A percentile compares a stretch with the other conserved stretches of the same genome.
These are phyloP conservation scores for Neodon shergylaensis DNA, from an alignment of 2,113 vertebrate genomes.

Conservation along the genomic window DNA sequence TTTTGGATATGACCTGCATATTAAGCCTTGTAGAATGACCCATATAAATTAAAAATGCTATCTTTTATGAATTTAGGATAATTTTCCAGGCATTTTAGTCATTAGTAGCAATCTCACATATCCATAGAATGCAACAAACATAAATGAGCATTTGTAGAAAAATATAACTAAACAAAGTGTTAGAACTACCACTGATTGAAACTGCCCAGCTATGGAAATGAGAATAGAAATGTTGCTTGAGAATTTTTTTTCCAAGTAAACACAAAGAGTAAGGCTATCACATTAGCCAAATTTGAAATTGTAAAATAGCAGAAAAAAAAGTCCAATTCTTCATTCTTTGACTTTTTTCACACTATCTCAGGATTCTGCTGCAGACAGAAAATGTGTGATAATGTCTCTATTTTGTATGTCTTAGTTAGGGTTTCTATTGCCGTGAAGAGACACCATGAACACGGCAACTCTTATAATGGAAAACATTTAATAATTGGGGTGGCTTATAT, in stretches of 20 bases:
- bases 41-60: background rate
- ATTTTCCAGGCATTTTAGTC: constrained; percentile 5
- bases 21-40: constrained; percentile 28
- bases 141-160: constrained; percentile 54
- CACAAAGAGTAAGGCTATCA: constrained; percentile 51
- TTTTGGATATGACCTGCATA: background rate
- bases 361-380: constrained; percentile 53
- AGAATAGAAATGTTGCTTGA: constrained; percentile 37
- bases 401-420: constrained; percentile 35
- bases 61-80: background rate
- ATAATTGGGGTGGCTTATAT: background rate
- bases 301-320: constrained; percentile 58
- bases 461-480: background rate
- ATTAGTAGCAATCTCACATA: constrained; percentile 24
- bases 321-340: constrained; percentile 33
- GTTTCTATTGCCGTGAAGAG: background rate
- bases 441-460: background rate
- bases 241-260: constrained; percentile 45
- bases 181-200: constrained; percentile 8
- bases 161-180: constrained; percentile 39
- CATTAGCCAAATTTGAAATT: background rate
- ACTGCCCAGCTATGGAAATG: constrained; percentile 26
- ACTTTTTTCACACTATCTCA: constrained; percentile 73
- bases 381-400: constrained; percentile 54
- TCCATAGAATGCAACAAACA: constrained; percentile 43